Conservation (phyloP, 1,140 invertebrate genomes). For the Drosophila nigrodunni region DNA sequence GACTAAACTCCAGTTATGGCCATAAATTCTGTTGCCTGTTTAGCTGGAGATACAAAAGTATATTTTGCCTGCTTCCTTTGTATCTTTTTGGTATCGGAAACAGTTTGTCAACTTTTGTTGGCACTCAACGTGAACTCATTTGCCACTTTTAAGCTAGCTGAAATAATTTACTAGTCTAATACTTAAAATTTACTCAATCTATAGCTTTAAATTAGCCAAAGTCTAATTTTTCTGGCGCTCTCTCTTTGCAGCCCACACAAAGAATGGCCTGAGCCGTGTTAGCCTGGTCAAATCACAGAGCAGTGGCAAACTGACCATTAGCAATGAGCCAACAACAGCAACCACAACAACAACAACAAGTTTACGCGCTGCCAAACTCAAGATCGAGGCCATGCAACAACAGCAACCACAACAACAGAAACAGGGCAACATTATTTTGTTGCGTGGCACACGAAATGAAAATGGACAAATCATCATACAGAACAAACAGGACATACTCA, state of each 20-base stretch:
- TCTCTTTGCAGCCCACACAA: conserved; percentile 50
- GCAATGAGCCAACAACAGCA: conserved; percentile 60
- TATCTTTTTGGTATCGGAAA: conserved; percentile 15
- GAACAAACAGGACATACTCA: conserved; percentile 83
- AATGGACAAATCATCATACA: conserved; percentile 84
- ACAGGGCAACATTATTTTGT: conserved; percentile 79
- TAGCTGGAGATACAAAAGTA: conserved; percentile 22
- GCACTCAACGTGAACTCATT: neutral
- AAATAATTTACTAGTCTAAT: no score
- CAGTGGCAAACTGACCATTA: conserved; percentile 63
- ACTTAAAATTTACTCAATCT: no score
- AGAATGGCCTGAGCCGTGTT: conserved; percentile 58
- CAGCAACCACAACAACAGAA: conserved; percentile 45
- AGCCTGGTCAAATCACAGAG: conserved; percentile 68
- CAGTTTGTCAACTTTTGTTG: conserved; percentile 13
- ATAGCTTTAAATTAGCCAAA: no score
- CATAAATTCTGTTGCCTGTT: conserved; percentile 39
- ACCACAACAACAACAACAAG: conserved; percentile 60
- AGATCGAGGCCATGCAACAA: conserved; percentile 80
- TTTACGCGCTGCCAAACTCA: conserved; percentile 72
- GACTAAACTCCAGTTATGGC: conserved; percentile 9
- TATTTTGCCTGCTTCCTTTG: neutral
- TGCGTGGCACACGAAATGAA: conserved; percentile 83
- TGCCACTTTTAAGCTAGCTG: neutral
- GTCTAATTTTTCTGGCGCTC: neutral